Percentiles rank a stretch among this genome's conserved stretches.
phyloP scores from a whole-genome alignment of 2,113 vertebrate species.

The Dolichallabes microphthalmus region DNA sequence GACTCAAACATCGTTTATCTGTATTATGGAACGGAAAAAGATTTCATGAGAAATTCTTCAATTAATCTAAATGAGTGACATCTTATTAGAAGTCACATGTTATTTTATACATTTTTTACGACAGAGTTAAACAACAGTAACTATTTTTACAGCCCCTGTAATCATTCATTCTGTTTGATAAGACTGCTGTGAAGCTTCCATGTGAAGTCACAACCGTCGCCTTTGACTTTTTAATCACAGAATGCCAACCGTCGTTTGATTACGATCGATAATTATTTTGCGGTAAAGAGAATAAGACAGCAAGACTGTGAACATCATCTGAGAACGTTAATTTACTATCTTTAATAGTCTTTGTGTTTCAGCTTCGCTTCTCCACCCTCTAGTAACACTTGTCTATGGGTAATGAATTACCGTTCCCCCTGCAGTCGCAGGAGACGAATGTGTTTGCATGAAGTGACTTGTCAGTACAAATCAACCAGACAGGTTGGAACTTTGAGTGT shows the following conservation, averaged over 20 bases:
- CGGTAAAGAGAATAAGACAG: constrained; percentile 32
- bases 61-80: neutral
- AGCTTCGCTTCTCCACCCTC: constrained; percentile 35
- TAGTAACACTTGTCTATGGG: constrained; percentile 54
- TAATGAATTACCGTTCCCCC: constrained; percentile 38
- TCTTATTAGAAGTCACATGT: neutral
- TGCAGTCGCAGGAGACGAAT: constrained; percentile 50
- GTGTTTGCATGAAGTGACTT: constrained; percentile 44
- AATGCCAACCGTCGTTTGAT: constrained; percentile 57
- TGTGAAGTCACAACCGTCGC: constrained; percentile 46
- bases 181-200: neutral
- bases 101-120: neutral
- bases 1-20: constrained; percentile 6
- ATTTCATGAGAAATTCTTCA: neutral
- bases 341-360: constrained; percentile 42
- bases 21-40: neutral
- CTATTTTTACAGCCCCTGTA: neutral
- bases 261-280: constrained; percentile 63
- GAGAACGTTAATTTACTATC: constrained; percentile 24
- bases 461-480: constrained; percentile 48
- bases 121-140: neutral
- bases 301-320: constrained; percentile 14
- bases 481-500: constrained; percentile 31
- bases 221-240: constrained; percentile 61
- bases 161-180: constrained; percentile 18